These are phyloP conservation scores for Ecliptopera silaceata DNA, from an alignment of 2,888 invertebrate species.

Conservation along the genomic window DNA sequence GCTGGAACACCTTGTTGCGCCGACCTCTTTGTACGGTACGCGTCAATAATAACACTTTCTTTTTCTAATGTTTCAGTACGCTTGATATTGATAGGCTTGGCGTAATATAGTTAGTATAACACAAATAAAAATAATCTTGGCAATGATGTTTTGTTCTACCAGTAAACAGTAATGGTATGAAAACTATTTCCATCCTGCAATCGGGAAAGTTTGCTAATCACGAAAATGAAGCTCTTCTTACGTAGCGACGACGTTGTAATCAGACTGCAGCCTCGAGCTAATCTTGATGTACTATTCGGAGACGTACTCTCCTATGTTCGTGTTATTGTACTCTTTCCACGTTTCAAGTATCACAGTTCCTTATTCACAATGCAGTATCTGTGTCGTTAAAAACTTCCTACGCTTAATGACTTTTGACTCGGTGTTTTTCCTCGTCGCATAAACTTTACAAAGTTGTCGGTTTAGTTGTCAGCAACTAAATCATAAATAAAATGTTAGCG, in stretches of 20 bases:
- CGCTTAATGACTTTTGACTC: slow-evolving; percentile 25
- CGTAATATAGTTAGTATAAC: too few species aligned
- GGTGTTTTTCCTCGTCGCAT: slow-evolving; percentile 34
- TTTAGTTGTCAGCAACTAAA: slow-evolving; percentile 70
- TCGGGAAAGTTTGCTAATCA: slow-evolving; percentile 53
- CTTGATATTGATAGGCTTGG: too few species aligned
- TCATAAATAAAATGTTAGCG: slow-evolving; percentile 75
- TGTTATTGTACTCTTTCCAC: slow-evolving; percentile 68
- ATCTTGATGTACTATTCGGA: slow-evolving; percentile 72
- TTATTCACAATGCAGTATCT: slow-evolving; percentile 26
- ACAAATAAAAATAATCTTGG: too few species aligned
- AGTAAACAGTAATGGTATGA: not conserved
- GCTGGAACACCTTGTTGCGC: slow-evolving; percentile 62
- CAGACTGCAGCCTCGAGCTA: slow-evolving; percentile 75
- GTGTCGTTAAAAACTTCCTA: slow-evolving; percentile 23
- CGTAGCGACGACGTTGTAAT: slow-evolving; percentile 62
- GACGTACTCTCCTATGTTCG: slow-evolving; percentile 50
- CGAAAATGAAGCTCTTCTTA: slow-evolving; percentile 56
- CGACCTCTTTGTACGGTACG: slow-evolving; percentile 57
- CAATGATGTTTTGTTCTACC: too few species aligned
- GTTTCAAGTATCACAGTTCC: slow-evolving; percentile 51
- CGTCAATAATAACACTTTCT: slow-evolving; percentile 62
- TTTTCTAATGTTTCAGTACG: slow-evolving; percentile 27
- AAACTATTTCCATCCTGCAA: slow-evolving; percentile 39
- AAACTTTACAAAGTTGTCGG: slow-evolving; percentile 58